Conservation (phyloP, 2,113 vertebrate species). For the cat (Felis catus) region F.catus_Fca126_mat1.0 CM031412.1:183538001-183538500, state of each 20-base stretch:
- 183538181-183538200: not conserved
- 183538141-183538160: not conserved
- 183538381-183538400: not conserved
- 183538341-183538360: not conserved
- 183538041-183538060: not conserved
- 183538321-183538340: not conserved
- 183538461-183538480: not conserved
- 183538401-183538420: not conserved
- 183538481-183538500: not conserved
- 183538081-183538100: not conserved
- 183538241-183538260: not conserved
- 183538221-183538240: not conserved
- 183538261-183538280: not conserved
- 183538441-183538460: not conserved
- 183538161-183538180: not conserved
- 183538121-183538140: not conserved
- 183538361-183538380: not conserved
- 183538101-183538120: not conserved
- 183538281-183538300: not conserved
- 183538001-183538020: not conserved
- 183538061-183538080: not conserved
- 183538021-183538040: not conserved
- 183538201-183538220: not conserved
- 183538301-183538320: not conserved
- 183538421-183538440: fast-evolving